Base-by-base conservation (phyloP, 2,888 invertebrate genomes). In the Carabus problematicus region DNA sequence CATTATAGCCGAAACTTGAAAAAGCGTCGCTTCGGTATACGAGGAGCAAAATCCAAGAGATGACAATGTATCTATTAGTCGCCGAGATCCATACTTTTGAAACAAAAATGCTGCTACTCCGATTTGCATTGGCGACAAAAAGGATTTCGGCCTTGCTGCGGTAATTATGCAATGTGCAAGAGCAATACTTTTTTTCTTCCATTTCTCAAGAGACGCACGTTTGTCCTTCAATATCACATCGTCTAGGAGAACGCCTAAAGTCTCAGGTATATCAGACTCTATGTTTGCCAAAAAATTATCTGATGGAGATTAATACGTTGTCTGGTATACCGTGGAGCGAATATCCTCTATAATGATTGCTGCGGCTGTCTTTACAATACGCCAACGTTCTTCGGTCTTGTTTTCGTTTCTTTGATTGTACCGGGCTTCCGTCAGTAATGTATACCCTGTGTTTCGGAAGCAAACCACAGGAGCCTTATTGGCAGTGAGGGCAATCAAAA, bases 11-110 rank as follows among this genome's bases (percentile, higher is more conserved):
- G 74, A 75, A 45, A 60, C 61, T 73, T 75, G 72, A 61, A 74
- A 71, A 8, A 70, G 63, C 54, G 61, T 70, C 47, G 71, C 72
- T 71, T 74, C 74, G 45, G 64, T 71, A 58, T 76, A 76, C 18
- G 75, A 71, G 9, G 72, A 69, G 45, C 63, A 74, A 72, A 73
- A 74, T 41, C 74, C 73, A 19, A 75, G 70, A 55, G 73, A 63
- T 19, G 72, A 71, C 45, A 75, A 45, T 6, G 69, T 45, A 62
- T 76, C 69, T 12, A 75, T 45, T n/a, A 75, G 58, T 41, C 59
- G 59, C 56, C 62, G 62, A 16, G 75, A 76, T 40, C 74, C 75
- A 70, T 64, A 74, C 68, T 75, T 76, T 67, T 74, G 66, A 60
- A 73, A 69, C 49, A 75, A 54, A 71, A 73, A 73, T 49, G 63